These are phyloP conservation scores for Kryptopterus vitreolus DNA, from an alignment of 2,797 vertebrate species.

Conservation along the genomic window DNA sequence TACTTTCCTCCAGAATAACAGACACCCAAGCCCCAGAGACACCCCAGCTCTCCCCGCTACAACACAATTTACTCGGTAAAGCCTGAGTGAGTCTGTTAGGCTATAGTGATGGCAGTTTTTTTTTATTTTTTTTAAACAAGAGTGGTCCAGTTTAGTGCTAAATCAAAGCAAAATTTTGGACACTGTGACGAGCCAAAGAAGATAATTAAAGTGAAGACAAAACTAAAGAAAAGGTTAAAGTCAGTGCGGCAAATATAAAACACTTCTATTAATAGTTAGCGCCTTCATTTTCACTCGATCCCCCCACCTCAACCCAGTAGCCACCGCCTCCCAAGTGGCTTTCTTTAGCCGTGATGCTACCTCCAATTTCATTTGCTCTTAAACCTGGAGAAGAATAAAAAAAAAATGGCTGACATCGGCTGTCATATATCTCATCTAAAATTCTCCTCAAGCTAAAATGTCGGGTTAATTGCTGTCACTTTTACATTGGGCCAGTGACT, in stretches of 20 bases:
- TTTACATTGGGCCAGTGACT: conserved; percentile 96
- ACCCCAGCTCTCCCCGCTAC: conserved; percentile 72
- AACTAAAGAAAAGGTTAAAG: conserved; percentile 27
- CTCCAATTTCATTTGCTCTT: conserved; percentile 96
- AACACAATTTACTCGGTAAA: conserved; percentile 54
- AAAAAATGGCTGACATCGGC: conserved; percentile 88
- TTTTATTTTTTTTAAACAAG: conserved; percentile 44
- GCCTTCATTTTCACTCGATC: conserved; percentile 83
- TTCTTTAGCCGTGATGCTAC: conserved; percentile 84
- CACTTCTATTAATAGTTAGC: conserved; percentile 82
- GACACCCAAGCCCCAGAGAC: conserved; percentile 87
- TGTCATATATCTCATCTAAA: conserved; percentile 97
- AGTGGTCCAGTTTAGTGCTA: not conserved
- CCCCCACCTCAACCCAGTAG: conserved; percentile 36
- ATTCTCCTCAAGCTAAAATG: conserved; percentile 99
- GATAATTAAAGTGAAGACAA: conserved; percentile 26
- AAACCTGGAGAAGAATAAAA: conserved; percentile 74
- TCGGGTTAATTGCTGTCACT: conserved; percentile 99
- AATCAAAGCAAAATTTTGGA: conserved; percentile 1
- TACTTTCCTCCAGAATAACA: conserved; percentile 71
- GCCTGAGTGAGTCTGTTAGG: conserved; percentile 84
- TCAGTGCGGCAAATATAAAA: conserved; percentile 17
- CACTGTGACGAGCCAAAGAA: not conserved
- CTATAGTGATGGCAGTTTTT: conserved; percentile 52
- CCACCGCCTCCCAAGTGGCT: conserved; percentile 80